Evolutionary conservation across 2,113 vertebrate species (phyloP).

Genomic region (Rhombomys opimus): DNA sequence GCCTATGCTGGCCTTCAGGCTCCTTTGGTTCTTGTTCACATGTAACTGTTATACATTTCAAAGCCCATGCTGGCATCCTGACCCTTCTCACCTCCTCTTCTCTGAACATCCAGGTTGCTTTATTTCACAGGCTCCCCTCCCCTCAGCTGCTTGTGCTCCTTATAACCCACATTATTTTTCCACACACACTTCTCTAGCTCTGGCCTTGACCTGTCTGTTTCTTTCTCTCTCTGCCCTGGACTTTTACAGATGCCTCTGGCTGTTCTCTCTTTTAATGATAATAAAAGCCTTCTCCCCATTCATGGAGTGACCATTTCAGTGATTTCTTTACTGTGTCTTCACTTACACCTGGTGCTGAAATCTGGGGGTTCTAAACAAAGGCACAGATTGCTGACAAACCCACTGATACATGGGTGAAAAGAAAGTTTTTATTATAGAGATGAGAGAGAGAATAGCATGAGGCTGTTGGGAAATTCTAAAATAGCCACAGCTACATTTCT

Average conservation of each 20-base stretch:
- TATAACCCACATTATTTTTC: background rate
- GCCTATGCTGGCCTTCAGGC: background rate
- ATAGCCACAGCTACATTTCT: background rate
- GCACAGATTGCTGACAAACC: background rate
- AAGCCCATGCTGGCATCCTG: background rate
- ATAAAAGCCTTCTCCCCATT: background rate
- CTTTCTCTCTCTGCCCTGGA: background rate
- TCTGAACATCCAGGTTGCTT: background rate
- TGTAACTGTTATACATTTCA: background rate
- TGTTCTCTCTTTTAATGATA: background rate
- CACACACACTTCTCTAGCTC: background rate
- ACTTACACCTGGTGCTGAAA: background rate
- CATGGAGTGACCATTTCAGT: background rate
- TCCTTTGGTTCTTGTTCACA: background rate
- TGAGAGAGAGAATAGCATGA: background rate
- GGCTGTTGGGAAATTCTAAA: background rate
- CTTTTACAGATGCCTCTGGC: background rate
- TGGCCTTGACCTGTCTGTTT: background rate
- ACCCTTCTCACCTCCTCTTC: background rate
- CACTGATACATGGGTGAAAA: background rate
- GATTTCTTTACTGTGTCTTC: background rate
- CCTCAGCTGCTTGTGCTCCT: background rate
- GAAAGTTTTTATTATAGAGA: background rate
- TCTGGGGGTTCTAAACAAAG: background rate
- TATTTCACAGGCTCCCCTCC: background rate